Evolutionary conservation across 37 sponge, comb jelly and placozoan species (phyloP).

Genomic region (Halisarca cf. caerulea): DNA sequence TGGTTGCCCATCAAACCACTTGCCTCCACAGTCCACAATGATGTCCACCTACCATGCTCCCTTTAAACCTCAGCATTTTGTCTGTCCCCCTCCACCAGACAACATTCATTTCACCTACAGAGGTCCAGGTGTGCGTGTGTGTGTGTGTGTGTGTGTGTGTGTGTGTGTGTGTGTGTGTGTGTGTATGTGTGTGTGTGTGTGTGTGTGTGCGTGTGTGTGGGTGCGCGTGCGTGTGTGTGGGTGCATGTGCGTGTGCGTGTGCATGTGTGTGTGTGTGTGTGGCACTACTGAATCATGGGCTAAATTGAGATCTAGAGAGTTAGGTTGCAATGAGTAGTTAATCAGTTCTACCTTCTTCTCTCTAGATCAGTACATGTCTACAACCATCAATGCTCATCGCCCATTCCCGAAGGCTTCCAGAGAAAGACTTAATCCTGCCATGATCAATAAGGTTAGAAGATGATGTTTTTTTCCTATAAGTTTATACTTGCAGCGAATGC

Average conservation of each 20-base stretch:
- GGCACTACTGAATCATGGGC: too few species aligned
- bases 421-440: background rate
- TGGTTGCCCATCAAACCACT: background rate
- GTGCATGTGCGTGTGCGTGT: too few species aligned
- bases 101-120: background rate
- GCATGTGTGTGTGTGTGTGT: too few species aligned
- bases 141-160: background rate
- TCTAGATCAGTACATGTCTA: conserved; percentile 3
- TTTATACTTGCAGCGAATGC: too few species aligned
- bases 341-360: background rate
- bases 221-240: too few species aligned
- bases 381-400: background rate
- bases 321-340: too few species aligned
- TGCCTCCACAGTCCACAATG: background rate
- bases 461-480: too few species aligned
- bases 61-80: background rate
- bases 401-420: background rate
- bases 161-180: too few species aligned
- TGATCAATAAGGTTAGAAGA: background rate
- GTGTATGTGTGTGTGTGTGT: too few species aligned
- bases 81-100: background rate
- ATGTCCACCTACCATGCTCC: conserved; percentile 3
- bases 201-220: too few species aligned
- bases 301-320: too few species aligned
- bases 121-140: background rate